Evolutionary conservation across 2,888 invertebrate species (phyloP).

Genomic region (Anthophora plumipes): DNA sequence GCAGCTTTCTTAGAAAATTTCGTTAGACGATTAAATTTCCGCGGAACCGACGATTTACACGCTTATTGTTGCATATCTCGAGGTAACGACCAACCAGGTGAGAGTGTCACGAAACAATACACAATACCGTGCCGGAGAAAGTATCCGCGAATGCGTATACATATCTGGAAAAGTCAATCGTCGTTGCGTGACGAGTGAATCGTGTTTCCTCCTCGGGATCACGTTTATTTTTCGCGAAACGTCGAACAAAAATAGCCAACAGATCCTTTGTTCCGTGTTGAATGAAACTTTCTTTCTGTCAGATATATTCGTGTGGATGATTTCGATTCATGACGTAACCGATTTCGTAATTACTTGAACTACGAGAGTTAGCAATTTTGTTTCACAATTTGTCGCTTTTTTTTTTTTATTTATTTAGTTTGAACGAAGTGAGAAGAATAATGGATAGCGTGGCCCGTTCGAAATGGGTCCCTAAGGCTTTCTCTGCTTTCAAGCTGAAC

Average conservation of each 20-base stretch:
- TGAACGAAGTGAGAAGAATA: conserved; percentile 14
- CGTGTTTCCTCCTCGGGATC: conserved; percentile 6
- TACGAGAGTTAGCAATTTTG: not conserved
- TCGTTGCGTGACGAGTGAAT: conserved; percentile 55
- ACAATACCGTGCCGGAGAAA: conserved; percentile 66
- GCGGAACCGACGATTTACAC: not conserved
- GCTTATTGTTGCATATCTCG: conserved; percentile 20
- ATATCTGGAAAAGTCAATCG: conserved; percentile 69
- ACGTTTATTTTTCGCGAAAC: conserved; percentile 6
- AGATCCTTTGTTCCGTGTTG: not conserved
- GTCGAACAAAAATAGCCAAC: not conserved
- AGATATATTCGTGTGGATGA: too few relatives aligned
- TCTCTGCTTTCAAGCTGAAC: conserved; percentile 12
- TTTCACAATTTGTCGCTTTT: conserved; percentile 3
- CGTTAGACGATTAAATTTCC: conserved; percentile 8
- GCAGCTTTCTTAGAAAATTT: conserved; percentile 18
- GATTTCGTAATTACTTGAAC: conserved; percentile 34
- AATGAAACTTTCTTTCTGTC: conserved; percentile 25
- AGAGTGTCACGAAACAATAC: conserved; percentile 70
- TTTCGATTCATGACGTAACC: conserved; percentile 9
- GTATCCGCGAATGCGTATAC: conserved; percentile 70
- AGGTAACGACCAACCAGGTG: conserved; percentile 25
- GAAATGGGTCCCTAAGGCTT: conserved; percentile 42
- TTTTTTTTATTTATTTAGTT: not conserved
- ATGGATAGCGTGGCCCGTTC: conserved; percentile 36